phyloP scores from a whole-genome alignment of 2,888 invertebrate genomes.

The Sarcophaga caerulescens region DNA sequence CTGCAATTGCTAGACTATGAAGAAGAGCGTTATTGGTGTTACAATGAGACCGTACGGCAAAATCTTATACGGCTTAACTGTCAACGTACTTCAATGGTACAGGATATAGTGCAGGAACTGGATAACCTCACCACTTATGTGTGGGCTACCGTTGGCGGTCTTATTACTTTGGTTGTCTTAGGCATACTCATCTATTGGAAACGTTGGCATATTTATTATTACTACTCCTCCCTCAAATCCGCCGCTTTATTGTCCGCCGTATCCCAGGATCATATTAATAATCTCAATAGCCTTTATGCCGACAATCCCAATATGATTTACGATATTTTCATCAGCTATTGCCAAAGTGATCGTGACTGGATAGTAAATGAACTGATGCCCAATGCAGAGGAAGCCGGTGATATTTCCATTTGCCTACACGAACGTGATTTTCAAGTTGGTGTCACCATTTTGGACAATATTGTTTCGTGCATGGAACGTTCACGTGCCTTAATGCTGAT shows the following conservation, averaged over 20 bases:
- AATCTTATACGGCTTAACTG: constrained; percentile 74
- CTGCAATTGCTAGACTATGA: constrained; percentile 80
- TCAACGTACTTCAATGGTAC: constrained; percentile 61
- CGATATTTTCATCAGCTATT: constrained; percentile 87
- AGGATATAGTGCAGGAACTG: constrained; percentile 69
- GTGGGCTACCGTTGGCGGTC: constrained; percentile 68
- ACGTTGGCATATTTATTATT: constrained; percentile 84
- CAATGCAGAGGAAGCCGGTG: constrained; percentile 83
- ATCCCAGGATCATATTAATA: constrained; percentile 80
- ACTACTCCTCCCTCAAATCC: constrained; percentile 83
- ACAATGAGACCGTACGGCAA: constrained; percentile 76
- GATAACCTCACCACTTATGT: constrained; percentile 70
- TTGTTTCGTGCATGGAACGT: constrained; percentile 86
- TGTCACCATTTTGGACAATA: constrained; percentile 86
- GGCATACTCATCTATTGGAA: constrained; percentile 81
- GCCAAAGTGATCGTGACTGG: constrained; percentile 85
- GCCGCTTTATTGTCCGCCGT: constrained; percentile 83
- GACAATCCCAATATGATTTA: constrained; percentile 81
- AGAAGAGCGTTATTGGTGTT: constrained; percentile 79
- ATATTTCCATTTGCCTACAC: constrained; percentile 85
- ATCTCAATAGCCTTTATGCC: constrained; percentile 72
- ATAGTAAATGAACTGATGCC: constrained; percentile 85
- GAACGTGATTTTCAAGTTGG: constrained; percentile 89
- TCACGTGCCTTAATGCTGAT: constrained; percentile 85
- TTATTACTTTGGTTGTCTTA: constrained; percentile 70